phyloP scores from a whole-genome alignment of 1,140 invertebrate genomes.

The Hypothenemus hampei region DNA sequence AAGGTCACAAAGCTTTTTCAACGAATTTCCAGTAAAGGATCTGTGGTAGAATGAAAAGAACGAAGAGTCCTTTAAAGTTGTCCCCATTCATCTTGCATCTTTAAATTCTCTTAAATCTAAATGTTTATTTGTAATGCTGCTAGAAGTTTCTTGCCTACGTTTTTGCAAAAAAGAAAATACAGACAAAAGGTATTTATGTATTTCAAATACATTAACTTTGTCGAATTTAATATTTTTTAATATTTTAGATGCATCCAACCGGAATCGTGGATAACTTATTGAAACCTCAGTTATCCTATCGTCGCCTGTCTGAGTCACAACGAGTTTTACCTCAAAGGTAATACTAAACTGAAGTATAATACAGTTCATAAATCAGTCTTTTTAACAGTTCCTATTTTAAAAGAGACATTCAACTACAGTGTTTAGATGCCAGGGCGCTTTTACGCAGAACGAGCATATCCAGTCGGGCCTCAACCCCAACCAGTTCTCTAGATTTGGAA shows the following conservation, averaged over 20 bases:
- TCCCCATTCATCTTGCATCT: background rate
- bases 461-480: constrained; percentile 54
- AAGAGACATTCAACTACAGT: constrained; percentile 48
- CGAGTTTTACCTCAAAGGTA: constrained; percentile 40
- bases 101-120: too few species aligned
- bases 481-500: constrained; percentile 55
- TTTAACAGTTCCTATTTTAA: constrained; percentile 44
- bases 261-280: constrained; percentile 48
- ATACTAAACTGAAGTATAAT: background rate
- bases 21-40: too few species aligned
- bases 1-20: too few species aligned
- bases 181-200: constrained; percentile 32
- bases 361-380: background rate
- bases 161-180: constrained; percentile 35
- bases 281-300: constrained; percentile 47
- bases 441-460: constrained; percentile 44
- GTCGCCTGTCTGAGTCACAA: constrained; percentile 44
- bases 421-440: constrained; percentile 49
- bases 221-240: too few species aligned
- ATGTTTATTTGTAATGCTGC: constrained; percentile 21
- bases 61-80: background rate
- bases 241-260: constrained; percentile 41
- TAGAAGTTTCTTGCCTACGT: constrained; percentile 34
- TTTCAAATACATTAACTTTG: background rate
- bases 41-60: too few species aligned